Evolutionary conservation across 2,888 invertebrate genomes (phyloP), one percentile per base, ranked within the genome.

Genomic region (Acanthosepion pharaonis): DNA sequence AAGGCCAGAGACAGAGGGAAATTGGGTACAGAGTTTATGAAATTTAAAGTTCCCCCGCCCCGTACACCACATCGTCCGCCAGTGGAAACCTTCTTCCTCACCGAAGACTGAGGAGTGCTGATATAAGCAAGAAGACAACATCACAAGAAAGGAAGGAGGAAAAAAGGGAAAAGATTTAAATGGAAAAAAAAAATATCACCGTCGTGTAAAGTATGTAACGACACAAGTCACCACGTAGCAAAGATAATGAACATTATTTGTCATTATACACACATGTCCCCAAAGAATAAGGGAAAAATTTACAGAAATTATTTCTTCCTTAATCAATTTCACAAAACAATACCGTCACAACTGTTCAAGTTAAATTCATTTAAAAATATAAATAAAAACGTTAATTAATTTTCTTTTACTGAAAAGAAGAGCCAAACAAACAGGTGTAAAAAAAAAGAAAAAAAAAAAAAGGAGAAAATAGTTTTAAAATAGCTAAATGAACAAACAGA

Each of bases 141-240:
- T 23, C 59, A 23, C 23, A 23, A 59, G 23, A 23, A 59, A 23
- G 20, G 20, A 20, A 59, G 23, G 59, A 78, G 15, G 20, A n/a
- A 33, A 78, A 78, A 78, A 33, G 18, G 78, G 78, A n/a, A 78
- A n/a, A 78, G n/a, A 78, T 78, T n/a, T n/a, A 78, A 15, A n/a
- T 18, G n/a, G 18, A 15, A 78, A 78, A 78, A 78, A 78, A n/a
- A 78, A 78, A 33, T 15, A 78, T 15, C n/a, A 78, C 33, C n/a
- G n/a, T 78, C 78, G n/a, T 33, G 78, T 78, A n/a, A n/a, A 78
- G n/a, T 59, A 51, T 51, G 51, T 51, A 51, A 55, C 23, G 0
- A 59, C 59, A 78, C n/a, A 78, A 78, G 78, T 78, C 78, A 78
- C 78, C 78, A 78, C 78, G 78, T 78, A 33, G 78, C 78, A 78